Evolutionary conservation across 2,888 invertebrate species (phyloP), one percentile per base, ranked within the genome.

Genomic region (Rambutsinella grinnellia): DNA sequence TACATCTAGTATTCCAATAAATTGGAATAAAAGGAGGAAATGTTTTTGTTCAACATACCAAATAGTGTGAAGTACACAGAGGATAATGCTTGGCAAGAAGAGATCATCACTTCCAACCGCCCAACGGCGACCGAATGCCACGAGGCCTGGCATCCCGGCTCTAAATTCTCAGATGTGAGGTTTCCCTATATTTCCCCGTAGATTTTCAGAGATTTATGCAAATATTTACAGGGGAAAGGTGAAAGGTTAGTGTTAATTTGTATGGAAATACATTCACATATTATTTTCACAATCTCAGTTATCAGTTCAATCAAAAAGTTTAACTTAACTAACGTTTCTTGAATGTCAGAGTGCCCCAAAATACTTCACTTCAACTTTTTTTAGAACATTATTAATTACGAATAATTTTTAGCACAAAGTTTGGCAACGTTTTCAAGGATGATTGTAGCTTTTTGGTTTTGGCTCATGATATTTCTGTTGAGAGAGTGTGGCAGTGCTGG

Each of bases 121-220:
- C 94, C 95, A 95, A 84, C 95, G 90, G 85, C 94, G 89, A 85
- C 92, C 90, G 87, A 94, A 94, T 81, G 93, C 93, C 84, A 94
- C 92, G 85, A 95, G 90, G 83, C 94, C 94, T 82, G 95, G 94
- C 95, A 95, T 95, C n/a, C n/a, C n/a, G n/a, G n/a, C n/a, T n/a
- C n/a, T n/a, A n/a, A n/a, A n/a, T 67, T 63, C 78, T 47, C 46
- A 28, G 57, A 15, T 63, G 71, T 49, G 62, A 21, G 13, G 2
- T 36, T 58, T 49, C n/a, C 54, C 13, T 3, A 21, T 63, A 46
- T 23, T 5, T 58, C 15, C 15, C 27, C 27, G 28, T 28, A 21
- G 27, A 26, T 17, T 26, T 58, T 10, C 10, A 53, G 21, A 53
- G 36, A 36, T 36, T 36, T 8, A 5, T 36, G 36, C 36, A 36